Percentiles rank a stretch among this genome's conserved stretches.
Evolutionary conservation across 2,888 invertebrate species (phyloP).

Genomic region (Drosophila nigricruria): DNA sequence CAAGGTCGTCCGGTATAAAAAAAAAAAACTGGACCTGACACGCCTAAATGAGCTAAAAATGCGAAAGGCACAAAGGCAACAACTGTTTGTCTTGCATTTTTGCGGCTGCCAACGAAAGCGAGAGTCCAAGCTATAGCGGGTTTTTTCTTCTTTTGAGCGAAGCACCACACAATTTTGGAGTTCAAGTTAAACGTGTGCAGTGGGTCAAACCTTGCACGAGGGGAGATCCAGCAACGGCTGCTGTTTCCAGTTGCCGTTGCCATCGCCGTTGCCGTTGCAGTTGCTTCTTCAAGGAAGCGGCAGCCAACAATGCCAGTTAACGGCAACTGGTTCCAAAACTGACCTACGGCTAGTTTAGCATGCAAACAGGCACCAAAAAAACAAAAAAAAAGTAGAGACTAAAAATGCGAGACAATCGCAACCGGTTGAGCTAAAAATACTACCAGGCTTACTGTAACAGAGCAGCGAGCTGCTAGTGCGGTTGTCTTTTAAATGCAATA

Average conservation of each 20-base stretch:
- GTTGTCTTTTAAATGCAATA: slow-evolving; percentile 11
- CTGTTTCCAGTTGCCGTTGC: slow-evolving; percentile 14
- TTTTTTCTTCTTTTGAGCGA: slow-evolving; percentile 22
- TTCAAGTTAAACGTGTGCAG: slow-evolving; percentile 80
- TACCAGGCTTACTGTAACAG: slow-evolving; percentile 25
- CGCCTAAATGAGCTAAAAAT: slow-evolving; percentile 80
- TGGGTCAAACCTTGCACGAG: slow-evolving; percentile 71
- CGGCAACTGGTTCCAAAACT: slow-evolving; percentile 70
- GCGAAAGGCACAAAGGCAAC: slow-evolving; percentile 66
- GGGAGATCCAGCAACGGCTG: slow-evolving; percentile 25
- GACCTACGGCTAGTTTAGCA: slow-evolving; percentile 69
- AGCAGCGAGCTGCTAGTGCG: slow-evolving; percentile 3
- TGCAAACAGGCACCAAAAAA: slow-evolving; percentile 29
- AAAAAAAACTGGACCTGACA: slow-evolving; percentile 74
- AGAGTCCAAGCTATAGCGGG: slow-evolving; percentile 51
- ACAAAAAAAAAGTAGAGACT: slow-evolving; percentile 11
- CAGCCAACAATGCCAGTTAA: slow-evolving; percentile 66
- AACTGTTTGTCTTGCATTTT: slow-evolving; percentile 49
- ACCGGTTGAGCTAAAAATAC: slow-evolving; percentile 67
- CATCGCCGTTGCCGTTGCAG: slow-evolving; percentile 13
- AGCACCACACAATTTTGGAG: slow-evolving; percentile 62
- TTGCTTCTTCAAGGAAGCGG: slow-evolving; percentile 71
- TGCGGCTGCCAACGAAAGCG: slow-evolving; percentile 64
- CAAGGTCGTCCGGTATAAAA: slow-evolving; percentile 83
- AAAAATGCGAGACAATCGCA: slow-evolving; percentile 34